Conservation (phyloP, 1,140 invertebrate genomes). For the Calycopis cecrops region DNA sequence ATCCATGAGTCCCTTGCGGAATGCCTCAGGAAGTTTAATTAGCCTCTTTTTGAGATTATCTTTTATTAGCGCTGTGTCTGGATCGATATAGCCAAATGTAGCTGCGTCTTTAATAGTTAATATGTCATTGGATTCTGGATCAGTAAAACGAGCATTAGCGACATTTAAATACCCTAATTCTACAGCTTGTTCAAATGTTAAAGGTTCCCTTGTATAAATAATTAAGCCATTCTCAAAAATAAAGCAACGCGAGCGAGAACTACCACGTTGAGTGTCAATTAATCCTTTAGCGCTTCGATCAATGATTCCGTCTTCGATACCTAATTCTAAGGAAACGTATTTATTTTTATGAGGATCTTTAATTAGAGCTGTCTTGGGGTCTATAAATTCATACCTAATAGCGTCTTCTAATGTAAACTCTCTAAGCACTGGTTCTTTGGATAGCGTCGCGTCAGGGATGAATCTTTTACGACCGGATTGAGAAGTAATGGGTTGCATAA, state of each 20-base stretch:
- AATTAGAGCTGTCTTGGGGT: conserved; percentile 84
- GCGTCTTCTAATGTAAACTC: conserved; percentile 88
- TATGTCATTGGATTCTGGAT: conserved; percentile 81
- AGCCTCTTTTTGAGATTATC: conserved; percentile 88
- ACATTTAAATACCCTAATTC: conserved; percentile 83
- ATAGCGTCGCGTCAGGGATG: conserved; percentile 52
- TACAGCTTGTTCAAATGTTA: conserved; percentile 86
- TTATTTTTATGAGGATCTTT: conserved; percentile 85
- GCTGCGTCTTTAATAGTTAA: conserved; percentile 91
- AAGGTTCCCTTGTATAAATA: conserved; percentile 82
- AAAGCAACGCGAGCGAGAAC: conserved; percentile 80
- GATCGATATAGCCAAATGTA: conserved; percentile 87
- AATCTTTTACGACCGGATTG: conserved; percentile 75
- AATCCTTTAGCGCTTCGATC: conserved; percentile 79
- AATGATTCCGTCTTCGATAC: conserved; percentile 82
- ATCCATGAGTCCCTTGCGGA: conserved; percentile 90
- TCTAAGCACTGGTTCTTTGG: conserved; percentile 74
- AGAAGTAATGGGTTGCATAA: conserved; percentile 82
- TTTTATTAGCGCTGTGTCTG: conserved; percentile 91
- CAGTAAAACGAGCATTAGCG: conserved; percentile 83
- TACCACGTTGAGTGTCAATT: conserved; percentile 79
- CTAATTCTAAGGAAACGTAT: conserved; percentile 83
- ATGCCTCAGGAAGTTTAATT: conserved; percentile 89
- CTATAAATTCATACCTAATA: conserved; percentile 83
- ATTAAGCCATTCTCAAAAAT: conserved; percentile 84